Percentiles rank a stretch among this genome's conserved stretches.
Evolutionary conservation across 2,113 vertebrate species (phyloP).

Genomic region (Daubentonia madagascariensis): DNA sequence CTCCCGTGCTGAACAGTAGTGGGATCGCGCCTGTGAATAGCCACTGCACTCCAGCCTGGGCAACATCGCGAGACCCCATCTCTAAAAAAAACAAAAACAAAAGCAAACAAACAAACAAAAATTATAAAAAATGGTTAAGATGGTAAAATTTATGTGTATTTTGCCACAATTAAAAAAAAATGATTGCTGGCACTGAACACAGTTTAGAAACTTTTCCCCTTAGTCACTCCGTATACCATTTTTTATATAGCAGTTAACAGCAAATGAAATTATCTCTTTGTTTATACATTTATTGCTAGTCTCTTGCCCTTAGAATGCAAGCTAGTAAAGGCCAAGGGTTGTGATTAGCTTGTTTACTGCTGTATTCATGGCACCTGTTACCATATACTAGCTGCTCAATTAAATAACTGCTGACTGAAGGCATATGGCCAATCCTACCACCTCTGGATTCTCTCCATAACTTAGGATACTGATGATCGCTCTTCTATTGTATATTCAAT

Average conservation of each 20-base stretch:
- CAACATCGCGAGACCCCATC: too few relatives aligned
- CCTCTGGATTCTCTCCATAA: neutral
- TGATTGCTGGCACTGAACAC: neutral
- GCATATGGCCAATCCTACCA: neutral
- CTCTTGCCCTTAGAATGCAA: neutral
- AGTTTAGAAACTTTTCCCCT: neutral
- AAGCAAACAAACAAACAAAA: too few relatives aligned
- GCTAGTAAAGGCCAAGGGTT: neutral
- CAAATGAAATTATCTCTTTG: neutral
- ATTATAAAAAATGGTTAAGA: neutral
- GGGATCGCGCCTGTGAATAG: too few relatives aligned
- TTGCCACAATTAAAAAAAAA: neutral
- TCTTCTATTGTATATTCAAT: neutral
- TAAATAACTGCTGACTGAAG: neutral
- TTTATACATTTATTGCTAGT: neutral
- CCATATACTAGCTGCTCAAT: neutral
- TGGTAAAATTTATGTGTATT: neutral
- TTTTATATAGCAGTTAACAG: neutral
- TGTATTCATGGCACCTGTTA: neutral
- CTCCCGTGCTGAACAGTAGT: too few relatives aligned
- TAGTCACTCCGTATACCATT: neutral
- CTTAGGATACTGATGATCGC: neutral
- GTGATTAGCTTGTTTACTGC: neutral
- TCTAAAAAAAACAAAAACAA: too few relatives aligned
- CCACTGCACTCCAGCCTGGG: too few relatives aligned